Evolutionary conservation across 2,888 invertebrate genomes (phyloP), one percentile per base, ranked within the genome.

Genomic region (Plebejus anna): DNA sequence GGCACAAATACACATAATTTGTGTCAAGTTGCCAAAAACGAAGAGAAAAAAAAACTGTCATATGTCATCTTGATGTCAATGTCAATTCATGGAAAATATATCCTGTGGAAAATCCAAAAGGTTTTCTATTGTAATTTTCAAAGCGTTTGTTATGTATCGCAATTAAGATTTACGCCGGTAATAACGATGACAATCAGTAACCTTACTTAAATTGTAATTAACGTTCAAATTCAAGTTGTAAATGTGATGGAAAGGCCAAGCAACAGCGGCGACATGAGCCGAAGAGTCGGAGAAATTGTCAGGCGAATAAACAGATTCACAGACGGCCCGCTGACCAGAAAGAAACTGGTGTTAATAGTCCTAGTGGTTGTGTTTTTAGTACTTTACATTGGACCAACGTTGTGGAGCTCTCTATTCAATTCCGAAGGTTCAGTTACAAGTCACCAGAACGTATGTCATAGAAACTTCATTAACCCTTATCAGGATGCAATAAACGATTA

Each of bases 301-400:
- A 87, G 94, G 82, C 90, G 94, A 76, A 83, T 94, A 79, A 90
- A 94, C 85, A 88, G 94, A 81, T 84, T 94, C 75, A 83, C 89
- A 80, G 94, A 94, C 79, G 94, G 94, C 47, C 94, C 94, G 22
- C 80, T 94, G 83, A 94, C 94, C 28, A 90, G 94, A 80, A 94
- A 94, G 82, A 93, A 94, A 83, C 81, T 94, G 73, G 89, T 95
- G 77, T 83, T 95, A 77, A 80, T 95, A 80, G 83, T 95, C 16
- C 86, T 96, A n/a, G 86, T 95, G 77, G 82, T 95, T 75, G 92
- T 95, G 80, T 94, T 95, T 78, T 89, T 96, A 76, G 86, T 96
- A 66, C 87, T 96, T 6, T 96, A 96, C 83, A 86, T 96, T 73
- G 95, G 96, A 73, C 96, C 96, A 57, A 92, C 94, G 51, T 84